Evolutionary conservation across 2,888 invertebrate species (phyloP).

Genomic region (Spicauda simplicius): DNA sequence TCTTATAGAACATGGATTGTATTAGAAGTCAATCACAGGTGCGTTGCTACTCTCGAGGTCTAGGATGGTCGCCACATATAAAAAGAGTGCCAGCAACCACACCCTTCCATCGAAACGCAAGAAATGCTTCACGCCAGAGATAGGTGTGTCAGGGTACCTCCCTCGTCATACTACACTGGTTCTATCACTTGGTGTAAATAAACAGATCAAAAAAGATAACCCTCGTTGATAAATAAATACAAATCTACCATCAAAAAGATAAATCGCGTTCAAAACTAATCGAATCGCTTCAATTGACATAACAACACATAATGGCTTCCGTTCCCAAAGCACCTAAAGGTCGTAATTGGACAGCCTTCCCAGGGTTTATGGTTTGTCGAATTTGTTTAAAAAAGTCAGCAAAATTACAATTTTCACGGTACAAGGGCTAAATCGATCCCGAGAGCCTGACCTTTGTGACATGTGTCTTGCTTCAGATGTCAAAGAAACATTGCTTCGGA

Average conservation of each 20-base stretch:
- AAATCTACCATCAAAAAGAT: neutral
- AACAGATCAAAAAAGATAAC: too few species aligned
- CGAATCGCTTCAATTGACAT: conserved; percentile 2
- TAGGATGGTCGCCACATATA: too few species aligned
- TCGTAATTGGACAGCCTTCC: conserved; percentile 15
- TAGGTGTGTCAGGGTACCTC: too few species aligned
- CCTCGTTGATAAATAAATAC: neutral
- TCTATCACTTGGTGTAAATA: too few species aligned
- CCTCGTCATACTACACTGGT: too few species aligned
- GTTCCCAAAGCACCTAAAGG: conserved; percentile 23
- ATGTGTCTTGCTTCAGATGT: conserved; percentile 3
- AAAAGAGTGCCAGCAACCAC: too few species aligned
- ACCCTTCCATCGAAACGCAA: too few species aligned
- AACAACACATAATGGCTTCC: conserved; percentile 5
- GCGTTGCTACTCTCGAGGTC: too few species aligned
- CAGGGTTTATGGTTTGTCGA: conserved; percentile 40
- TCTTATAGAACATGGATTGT: too few species aligned
- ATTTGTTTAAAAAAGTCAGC: conserved; percentile 55
- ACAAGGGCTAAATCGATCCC: conserved; percentile 40
- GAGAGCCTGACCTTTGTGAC: conserved; percentile 9
- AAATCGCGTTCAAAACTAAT: neutral
- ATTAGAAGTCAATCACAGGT: too few species aligned
- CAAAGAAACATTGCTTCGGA: conserved; percentile 2
- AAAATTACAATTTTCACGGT: conserved; percentile 47
- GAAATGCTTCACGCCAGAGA: too few species aligned